phyloP scores from a whole-genome alignment of 1,140 invertebrate species.

The Panulirus ornatus region DNA sequence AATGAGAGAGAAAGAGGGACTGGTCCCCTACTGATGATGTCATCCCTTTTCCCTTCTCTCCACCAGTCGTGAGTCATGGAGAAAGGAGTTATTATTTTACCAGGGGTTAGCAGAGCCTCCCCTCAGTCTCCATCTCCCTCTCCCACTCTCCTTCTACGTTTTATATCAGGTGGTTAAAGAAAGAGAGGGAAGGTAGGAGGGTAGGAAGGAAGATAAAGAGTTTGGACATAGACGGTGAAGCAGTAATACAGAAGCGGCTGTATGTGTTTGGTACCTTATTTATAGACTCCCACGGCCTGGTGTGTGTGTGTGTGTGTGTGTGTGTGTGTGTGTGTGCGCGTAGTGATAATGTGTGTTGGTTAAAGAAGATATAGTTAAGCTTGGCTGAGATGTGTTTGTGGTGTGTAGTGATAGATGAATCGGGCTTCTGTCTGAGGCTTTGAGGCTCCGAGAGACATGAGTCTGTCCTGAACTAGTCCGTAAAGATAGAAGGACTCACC shows the following conservation, averaged over 20 bases:
- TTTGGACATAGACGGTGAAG: neutral
- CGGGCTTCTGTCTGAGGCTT: too few species aligned
- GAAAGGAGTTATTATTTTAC: too few species aligned
- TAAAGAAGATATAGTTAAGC: neutral
- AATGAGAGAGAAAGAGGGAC: too few species aligned
- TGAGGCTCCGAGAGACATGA: too few species aligned
- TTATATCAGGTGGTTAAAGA: neutral
- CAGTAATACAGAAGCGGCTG: neutral
- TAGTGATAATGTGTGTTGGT: neutral
- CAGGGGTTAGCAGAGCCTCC: neutral
- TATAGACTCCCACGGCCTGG: too few species aligned
- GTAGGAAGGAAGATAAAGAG: neutral
- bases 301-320: slow-evolving; percentile 9
- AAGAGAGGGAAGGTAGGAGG: neutral
- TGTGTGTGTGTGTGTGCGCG: neutral
- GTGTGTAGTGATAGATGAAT: too few species aligned
- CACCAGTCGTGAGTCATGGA: too few species aligned
- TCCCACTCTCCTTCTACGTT: neutral
- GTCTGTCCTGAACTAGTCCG: too few species aligned
- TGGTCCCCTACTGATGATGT: too few species aligned
- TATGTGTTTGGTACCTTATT: neutral
- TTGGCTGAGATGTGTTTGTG: too few species aligned
- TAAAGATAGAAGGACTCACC: too few species aligned
- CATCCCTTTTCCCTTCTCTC: too few species aligned
- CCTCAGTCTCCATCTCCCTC: neutral